Evolutionary conservation across 2,113 vertebrate species (phyloP).

Genomic region (Panthera leo): DNA sequence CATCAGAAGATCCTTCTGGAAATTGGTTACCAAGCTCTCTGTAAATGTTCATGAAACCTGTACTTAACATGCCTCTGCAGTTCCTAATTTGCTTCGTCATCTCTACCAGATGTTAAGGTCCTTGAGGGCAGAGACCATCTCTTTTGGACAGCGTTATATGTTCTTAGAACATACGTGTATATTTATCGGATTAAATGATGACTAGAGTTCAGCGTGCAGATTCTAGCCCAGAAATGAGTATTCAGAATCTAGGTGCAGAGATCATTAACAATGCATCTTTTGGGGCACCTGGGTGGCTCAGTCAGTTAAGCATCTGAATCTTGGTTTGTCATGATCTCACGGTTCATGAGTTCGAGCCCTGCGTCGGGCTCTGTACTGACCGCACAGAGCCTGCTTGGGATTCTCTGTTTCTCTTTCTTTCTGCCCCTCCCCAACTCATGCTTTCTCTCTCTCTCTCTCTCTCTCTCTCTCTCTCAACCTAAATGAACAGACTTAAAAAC

Average conservation of each 20-base stretch:
- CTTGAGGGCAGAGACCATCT: not conserved
- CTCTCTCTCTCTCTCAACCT: too few relatives aligned
- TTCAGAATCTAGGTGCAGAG: not conserved
- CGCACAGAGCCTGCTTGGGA: too few relatives aligned
- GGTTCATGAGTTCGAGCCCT: too few relatives aligned
- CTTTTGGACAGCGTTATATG: not conserved
- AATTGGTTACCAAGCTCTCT: not conserved
- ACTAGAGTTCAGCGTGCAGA: not conserved
- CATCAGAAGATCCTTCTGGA: not conserved
- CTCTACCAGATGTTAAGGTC: not conserved
- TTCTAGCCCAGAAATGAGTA: not conserved
- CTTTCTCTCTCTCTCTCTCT: too few relatives aligned
- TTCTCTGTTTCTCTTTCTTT: too few relatives aligned
- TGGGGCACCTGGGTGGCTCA: too few relatives aligned
- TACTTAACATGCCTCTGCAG: not conserved
- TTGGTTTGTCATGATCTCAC: too few relatives aligned
- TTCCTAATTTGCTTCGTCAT: not conserved
- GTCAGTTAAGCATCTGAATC: too few relatives aligned
- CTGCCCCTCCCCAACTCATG: too few relatives aligned
- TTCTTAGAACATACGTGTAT: not conserved
- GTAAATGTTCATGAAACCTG: not conserved
- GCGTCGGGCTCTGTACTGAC: too few relatives aligned
- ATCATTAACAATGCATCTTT: not conserved
- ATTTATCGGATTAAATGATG: not conserved
- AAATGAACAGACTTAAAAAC: too few relatives aligned